phyloP scores from a whole-genome alignment of 2,888 invertebrate species.

The Liposcelis brunnea region DNA sequence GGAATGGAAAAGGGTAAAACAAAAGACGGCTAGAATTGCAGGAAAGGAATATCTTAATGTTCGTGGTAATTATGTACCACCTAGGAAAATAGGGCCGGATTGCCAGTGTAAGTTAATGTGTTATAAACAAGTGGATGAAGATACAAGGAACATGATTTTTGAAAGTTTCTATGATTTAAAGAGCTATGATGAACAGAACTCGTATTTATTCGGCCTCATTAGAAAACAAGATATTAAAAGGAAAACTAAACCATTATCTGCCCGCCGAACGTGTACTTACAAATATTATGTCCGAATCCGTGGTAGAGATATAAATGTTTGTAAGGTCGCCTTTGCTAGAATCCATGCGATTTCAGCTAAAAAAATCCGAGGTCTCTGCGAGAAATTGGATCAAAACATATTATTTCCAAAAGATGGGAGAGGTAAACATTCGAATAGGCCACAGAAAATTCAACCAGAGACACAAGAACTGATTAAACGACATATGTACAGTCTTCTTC shows the following conservation, averaged over 20 bases:
- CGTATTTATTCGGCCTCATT: constrained; percentile 38
- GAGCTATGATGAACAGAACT: constrained; percentile 39
- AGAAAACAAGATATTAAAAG: constrained; percentile 38
- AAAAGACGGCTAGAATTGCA: constrained; percentile 1
- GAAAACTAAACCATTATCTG: constrained; percentile 36
- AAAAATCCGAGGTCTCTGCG: constrained; percentile 37
- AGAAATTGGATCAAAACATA: constrained; percentile 39
- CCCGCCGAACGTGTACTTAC: constrained; percentile 36
- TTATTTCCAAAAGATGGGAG: constrained; percentile 39
- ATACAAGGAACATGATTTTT: constrained; percentile 33
- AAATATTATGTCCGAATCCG: constrained; percentile 37
- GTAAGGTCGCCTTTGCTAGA: constrained; percentile 39
- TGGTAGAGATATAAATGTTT: constrained; percentile 37
- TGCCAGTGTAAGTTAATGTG: constrained; percentile 36
- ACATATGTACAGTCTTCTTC: constrained; percentile 35
- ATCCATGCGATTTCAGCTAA: constrained; percentile 39
- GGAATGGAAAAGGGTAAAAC: constrained; percentile 4
- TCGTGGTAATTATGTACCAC: constrained; percentile 7
- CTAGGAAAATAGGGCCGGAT: constrained; percentile 26
- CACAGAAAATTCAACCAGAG: constrained; percentile 7
- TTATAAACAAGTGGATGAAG: constrained; percentile 34
- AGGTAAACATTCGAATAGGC: constrained; percentile 30
- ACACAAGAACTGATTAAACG: constrained; percentile 32
- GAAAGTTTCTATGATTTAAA: constrained; percentile 38
- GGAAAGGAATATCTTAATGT: constrained; percentile 6